These are phyloP conservation scores for Holocentrus rufus DNA, from an alignment of 2,797 vertebrate species.

Conservation along the genomic window DNA sequence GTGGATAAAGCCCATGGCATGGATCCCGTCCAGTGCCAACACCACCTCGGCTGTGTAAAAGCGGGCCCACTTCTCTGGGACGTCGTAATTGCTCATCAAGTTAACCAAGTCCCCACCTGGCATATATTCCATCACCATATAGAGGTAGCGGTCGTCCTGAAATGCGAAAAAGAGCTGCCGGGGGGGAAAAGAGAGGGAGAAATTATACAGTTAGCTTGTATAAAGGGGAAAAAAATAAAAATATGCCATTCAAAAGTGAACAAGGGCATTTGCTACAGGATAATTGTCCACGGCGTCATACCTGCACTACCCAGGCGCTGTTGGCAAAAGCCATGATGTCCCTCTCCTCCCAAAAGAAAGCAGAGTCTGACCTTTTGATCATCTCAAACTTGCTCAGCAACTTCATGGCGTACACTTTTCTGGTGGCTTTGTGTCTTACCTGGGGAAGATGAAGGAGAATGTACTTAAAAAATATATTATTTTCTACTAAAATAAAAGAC, in stretches of 20 bases:
- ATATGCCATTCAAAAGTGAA: not conserved
- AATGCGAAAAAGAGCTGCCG: constrained; percentile 96
- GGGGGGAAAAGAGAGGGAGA: not conserved
- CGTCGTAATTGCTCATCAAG: constrained; percentile 98
- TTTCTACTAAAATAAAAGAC: not conserved
- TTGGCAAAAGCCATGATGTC: constrained; percentile 99
- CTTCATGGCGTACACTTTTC: constrained; percentile 98
- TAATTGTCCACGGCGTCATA: constrained; percentile 61
- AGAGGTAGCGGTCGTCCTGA: constrained; percentile 98
- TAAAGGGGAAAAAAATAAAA: not conserved
- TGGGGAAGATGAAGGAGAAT: constrained; percentile 56
- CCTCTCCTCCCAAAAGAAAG: constrained; percentile 99
- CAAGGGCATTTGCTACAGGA: too few relatives aligned
- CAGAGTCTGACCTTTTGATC: constrained; percentile 99
- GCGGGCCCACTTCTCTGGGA: constrained; percentile 98
- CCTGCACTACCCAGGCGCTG: constrained; percentile 98
- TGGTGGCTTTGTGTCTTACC: constrained; percentile 96
- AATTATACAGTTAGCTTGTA: not conserved
- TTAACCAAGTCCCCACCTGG: constrained; percentile 98
- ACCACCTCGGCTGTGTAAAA: constrained; percentile 99
- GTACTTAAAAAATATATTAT: not conserved
- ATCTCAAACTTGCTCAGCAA: constrained; percentile 99
- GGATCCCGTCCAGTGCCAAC: constrained; percentile 96
- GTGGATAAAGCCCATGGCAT: constrained; percentile 99
- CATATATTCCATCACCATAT: constrained; percentile 99